Evolutionary conservation across 2,888 invertebrate species (phyloP), one percentile per base, ranked within the genome.

Genomic region (Syritta pipiens): DNA sequence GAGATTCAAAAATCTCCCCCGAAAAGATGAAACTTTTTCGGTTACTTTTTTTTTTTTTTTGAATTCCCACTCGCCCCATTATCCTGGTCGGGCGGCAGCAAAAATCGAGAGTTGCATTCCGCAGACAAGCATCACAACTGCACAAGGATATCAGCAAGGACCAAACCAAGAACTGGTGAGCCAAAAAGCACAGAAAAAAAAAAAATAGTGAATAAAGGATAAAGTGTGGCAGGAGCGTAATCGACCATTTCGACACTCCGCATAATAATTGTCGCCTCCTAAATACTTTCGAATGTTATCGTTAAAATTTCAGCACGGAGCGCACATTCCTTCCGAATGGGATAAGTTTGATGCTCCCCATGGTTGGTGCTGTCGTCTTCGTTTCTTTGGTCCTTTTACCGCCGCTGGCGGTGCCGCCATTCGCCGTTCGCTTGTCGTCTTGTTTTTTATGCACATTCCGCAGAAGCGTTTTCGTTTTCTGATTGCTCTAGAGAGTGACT

Each of bases 261-360:
- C 79, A 79, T 79, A 74, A 74, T 79, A 79, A 67, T 79, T 74
- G 79, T 79, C 79, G 79, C 62, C 79, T 79, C 79, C 60, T 79
- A 79, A 74, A 79, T 74, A 74, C 79, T 79, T 74, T 72, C 62
- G 62, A 79, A 74, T 79, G 74, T 68, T 79, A 79, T 79, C 79
- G 67, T 79, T 79, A 67, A 79, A 72, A 74, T 74, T 74, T 79
- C 74, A 79, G 74, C 67, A 72, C 42, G 48, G 32, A 48, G 67
- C 20, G 72, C 53, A 60, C 74, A 68, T 74, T 63, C 67, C 67
- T 55, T 74, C 20, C 49, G 67, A 79, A 79, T 79, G 74, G 60
- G 62, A 67, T 79, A 79, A 79, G 67, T 79, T 79, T 74, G 65
- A 65, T 48, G 77, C 26, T 42, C 30, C 26, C 35, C 6, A n/a